A percentile compares a stretch with the other conserved stretches of the same genome.
Conservation (phyloP, 2,113 vertebrate genomes). For the Geococcyx californianus region DNA sequence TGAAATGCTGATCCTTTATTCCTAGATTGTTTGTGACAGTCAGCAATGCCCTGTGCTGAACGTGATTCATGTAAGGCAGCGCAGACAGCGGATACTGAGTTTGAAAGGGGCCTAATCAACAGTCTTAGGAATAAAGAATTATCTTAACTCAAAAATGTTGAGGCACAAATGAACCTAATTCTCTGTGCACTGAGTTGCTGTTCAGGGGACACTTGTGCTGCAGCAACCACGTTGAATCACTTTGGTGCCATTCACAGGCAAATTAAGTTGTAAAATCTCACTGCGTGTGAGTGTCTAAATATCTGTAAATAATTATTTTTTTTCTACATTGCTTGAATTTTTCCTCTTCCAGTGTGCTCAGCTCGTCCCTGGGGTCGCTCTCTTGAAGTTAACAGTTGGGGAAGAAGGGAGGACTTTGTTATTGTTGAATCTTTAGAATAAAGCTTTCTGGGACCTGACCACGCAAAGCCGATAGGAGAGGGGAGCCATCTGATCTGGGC, state of each 20-base stretch:
- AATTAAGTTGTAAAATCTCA: conserved; percentile 46
- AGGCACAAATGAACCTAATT: conserved; percentile 30
- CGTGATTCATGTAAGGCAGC: conserved; percentile 51
- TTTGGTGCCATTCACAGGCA: conserved; percentile 38
- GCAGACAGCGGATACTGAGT: conserved; percentile 37
- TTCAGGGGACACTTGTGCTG: conserved; percentile 44
- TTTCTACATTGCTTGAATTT: background rate
- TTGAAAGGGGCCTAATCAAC: conserved; percentile 65
- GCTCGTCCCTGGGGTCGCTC: background rate
- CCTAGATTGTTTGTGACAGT: conserved; percentile 56
- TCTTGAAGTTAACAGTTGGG: background rate
- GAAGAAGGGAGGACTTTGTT: background rate
- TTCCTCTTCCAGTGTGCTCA: background rate
- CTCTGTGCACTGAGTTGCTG: conserved; percentile 7
- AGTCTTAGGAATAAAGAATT: conserved; percentile 43
- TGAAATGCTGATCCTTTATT: conserved; percentile 65
- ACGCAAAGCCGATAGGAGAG: background rate
- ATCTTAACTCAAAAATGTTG: conserved; percentile 48
- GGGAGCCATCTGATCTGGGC: background rate
- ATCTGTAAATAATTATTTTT: conserved; percentile 28
- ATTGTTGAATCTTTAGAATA: background rate
- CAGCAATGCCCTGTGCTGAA: conserved; percentile 34
- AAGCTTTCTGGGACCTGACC: background rate
- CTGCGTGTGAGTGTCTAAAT: background rate
- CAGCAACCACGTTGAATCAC: conserved; percentile 22